Percentiles rank a stretch among this genome's conserved stretches.
phyloP scores from a whole-genome alignment of 2,888 invertebrate species.

The Piscicola geometra region DNA sequence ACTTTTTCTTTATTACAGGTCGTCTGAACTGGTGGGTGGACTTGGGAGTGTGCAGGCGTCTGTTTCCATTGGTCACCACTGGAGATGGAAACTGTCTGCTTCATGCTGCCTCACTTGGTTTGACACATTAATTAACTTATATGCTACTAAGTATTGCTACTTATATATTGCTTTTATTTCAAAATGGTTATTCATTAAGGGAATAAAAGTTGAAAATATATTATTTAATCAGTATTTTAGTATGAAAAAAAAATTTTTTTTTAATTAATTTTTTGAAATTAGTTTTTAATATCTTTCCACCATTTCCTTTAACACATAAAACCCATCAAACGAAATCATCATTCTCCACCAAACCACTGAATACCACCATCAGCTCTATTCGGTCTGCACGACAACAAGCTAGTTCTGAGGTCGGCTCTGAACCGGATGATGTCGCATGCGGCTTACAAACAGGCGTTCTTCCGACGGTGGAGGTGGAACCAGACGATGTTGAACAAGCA shows the following conservation, averaged over 20 bases:
- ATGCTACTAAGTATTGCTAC: too few relatives aligned
- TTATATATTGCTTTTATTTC: too few relatives aligned
- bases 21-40: conserved; percentile 74
- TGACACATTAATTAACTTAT: too few relatives aligned
- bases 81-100: conserved; percentile 83
- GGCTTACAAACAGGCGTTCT: conserved; percentile 63
- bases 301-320: neutral
- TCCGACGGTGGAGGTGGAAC: conserved; percentile 66
- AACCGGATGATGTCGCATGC: conserved; percentile 69
- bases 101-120: conserved; percentile 74
- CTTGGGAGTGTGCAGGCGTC: conserved; percentile 62
- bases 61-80: conserved; percentile 70
- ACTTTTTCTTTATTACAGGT: conserved; percentile 52
- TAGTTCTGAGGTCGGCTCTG: conserved; percentile 72
- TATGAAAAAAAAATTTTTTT: neutral
- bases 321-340: neutral
- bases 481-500: conserved; percentile 64
- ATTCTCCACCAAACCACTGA: neutral
- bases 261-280: neutral
- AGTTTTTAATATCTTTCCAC: neutral
- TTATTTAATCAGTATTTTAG: too few relatives aligned
- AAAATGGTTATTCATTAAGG: neutral
- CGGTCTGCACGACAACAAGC: conserved; percentile 77
- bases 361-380: conserved; percentile 70
- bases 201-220: too few relatives aligned